Base-by-base conservation (phyloP, 2,113 vertebrate species). In the Cavia porcellus region DNA sequence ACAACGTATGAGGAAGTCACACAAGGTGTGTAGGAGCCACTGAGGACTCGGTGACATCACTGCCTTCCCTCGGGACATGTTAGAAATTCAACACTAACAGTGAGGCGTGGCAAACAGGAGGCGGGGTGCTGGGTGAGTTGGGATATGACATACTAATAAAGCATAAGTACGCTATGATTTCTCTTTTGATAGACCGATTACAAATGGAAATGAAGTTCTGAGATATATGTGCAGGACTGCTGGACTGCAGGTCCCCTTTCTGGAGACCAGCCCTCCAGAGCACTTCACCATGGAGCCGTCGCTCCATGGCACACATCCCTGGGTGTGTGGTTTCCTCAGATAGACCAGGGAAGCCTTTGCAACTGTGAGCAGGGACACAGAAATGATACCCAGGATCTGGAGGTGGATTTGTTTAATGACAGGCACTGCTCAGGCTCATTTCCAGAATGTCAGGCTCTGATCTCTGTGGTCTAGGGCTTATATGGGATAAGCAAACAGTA, bases 181-280 rank as follows among this genome's bases (percentile, higher is more conserved):
- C 90, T 95, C 50, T 77, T 95, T 95, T 91, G 61, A 70, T 93
- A 89, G 89, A 77, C 64, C 52, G 89, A 77, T 57, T 61, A 68
- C 20, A 79, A 89, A 55, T 70, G 64, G 32, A 92, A 96, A 81
- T 79, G 74, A 47, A 90, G 10, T 77, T 86, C 12, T 38, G 61
- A 38, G 72, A 13, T 32, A 24, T 50, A 45, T n/a, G 64, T 75
- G 45, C 55, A 45, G 17, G 12, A 82, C 12, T 50, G 20, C 52
- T 47, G 25, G 4, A 30, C 38, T 47, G 7, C 52, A 15, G 25
- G 7, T 1, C 50, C 24, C 19, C 30, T 82, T 15, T 80, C 61
- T 94, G 62, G 62, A 93, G 82, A 75, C 62, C 19, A 35, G 14
- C 42, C 32, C 25, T 79, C 3, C 2, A 72, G 72, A 52, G 38